Evolutionary conservation across 2,113 vertebrate genomes (phyloP).

Genomic region (Plotosus lineatus): DNA sequence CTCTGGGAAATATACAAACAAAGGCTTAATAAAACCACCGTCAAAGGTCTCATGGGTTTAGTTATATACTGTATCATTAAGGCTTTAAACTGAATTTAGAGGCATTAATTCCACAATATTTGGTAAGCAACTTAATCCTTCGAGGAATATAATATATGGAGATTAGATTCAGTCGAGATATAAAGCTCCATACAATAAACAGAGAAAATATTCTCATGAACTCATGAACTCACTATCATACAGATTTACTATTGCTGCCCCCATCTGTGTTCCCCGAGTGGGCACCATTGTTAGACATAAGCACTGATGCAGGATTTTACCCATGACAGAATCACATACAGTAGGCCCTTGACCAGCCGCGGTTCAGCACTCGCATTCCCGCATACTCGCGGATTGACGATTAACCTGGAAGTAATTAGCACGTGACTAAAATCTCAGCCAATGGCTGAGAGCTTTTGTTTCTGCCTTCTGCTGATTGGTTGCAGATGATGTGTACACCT

Average conservation of each 20-base stretch:
- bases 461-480: too few species aligned
- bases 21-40: not conserved
- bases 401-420: too few species aligned
- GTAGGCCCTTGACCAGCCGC: too few species aligned
- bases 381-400: too few species aligned
- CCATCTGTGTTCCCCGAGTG: not conserved
- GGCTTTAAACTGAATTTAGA: constrained; percentile 8
- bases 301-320: not conserved
- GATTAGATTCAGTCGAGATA: not conserved
- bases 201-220: not conserved
- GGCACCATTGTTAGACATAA: not conserved
- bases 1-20: not conserved
- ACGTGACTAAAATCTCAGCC: too few species aligned
- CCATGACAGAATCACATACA: not conserved
- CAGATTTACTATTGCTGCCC: not conserved
- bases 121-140: constrained; percentile 15
- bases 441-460: too few species aligned
- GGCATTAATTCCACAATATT: not conserved
- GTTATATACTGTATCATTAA: constrained; percentile 9
- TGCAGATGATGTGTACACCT: too few species aligned
- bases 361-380: too few species aligned
- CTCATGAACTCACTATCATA: not conserved
- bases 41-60: not conserved
- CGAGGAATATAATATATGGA: not conserved
- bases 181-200: constrained; percentile 12